These are phyloP conservation scores for Eubasilissa regina DNA, from an alignment of 1,140 invertebrate species.

Conservation along the genomic window DNA sequence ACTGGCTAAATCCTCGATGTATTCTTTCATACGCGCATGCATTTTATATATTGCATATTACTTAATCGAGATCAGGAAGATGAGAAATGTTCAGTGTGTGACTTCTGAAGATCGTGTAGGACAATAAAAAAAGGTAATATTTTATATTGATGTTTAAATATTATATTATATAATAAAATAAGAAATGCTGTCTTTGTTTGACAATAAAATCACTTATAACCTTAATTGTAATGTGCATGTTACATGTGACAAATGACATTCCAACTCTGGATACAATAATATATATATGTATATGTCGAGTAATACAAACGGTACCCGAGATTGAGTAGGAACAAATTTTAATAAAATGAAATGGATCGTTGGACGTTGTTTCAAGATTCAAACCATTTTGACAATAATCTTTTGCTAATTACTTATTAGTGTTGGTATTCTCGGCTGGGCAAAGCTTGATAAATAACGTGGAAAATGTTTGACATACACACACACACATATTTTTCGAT, in stretches of 20 bases:
- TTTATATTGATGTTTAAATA: background rate
- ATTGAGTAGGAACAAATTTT: background rate
- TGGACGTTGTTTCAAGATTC: too few species aligned
- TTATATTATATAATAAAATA: conserved; percentile 2
- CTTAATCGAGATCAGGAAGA: background rate
- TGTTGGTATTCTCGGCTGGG: background rate
- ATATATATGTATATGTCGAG: background rate
- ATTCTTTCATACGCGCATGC: conserved; percentile 1
- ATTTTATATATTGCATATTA: background rate
- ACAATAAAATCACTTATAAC: conserved; percentile 25
- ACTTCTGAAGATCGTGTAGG: conserved; percentile 1
- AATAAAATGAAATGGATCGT: background rate
- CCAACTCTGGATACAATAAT: background rate
- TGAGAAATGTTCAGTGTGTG: background rate
- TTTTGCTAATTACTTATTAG: background rate
- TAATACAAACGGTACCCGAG: background rate
- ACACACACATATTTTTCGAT: background rate
- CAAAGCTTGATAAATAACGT: background rate
- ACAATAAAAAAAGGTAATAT: background rate
- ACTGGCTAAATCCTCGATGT: background rate
- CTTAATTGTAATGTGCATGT: conserved; percentile 17
- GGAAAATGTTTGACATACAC: background rate
- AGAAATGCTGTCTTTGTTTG: conserved; percentile 5
- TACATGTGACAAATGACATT: background rate
- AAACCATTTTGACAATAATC: background rate